A percentile compares a stretch with the other conserved stretches of the same genome.
Conservation (phyloP, 2,888 invertebrate genomes). For the Eugnorisma glareosa region DNA sequence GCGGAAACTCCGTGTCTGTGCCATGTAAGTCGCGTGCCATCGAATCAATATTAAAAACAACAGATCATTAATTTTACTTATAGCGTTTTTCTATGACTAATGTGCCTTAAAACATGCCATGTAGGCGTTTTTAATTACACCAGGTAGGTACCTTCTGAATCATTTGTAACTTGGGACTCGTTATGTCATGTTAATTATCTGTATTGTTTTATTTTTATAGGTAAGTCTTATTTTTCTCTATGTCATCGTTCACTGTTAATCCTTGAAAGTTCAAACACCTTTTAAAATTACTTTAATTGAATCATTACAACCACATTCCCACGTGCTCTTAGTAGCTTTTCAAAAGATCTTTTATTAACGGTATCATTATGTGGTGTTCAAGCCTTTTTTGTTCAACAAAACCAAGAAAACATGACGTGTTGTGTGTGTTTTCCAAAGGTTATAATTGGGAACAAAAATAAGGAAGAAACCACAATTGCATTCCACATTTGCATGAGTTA, state of each 20-base stretch:
- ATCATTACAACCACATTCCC: constrained; percentile 22
- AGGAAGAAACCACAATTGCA: constrained; percentile 12
- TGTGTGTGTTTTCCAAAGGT: constrained; percentile 34
- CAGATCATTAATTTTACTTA: constrained; percentile 42
- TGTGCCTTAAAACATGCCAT: constrained; percentile 39
- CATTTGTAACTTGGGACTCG: constrained; percentile 29
- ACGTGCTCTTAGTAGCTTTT: constrained; percentile 23
- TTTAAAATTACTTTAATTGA: constrained; percentile 29
- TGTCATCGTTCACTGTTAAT: constrained; percentile 12
- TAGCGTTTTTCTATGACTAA: constrained; percentile 56
- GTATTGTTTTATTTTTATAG: constrained; percentile 22
- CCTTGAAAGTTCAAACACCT: constrained; percentile 58
- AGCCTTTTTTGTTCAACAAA: constrained; percentile 9
- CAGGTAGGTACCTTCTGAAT: constrained; percentile 38
- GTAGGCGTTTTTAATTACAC: constrained; percentile 61
- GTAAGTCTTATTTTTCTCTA: constrained; percentile 1
- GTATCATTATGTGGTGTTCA: neutral
- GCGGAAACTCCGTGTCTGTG: constrained; percentile 21
- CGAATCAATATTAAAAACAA: constrained; percentile 34
- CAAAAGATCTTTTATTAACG: constrained; percentile 18
- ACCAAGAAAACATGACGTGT: neutral
- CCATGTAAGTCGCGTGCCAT: constrained; percentile 51
- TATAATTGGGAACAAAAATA: neutral
- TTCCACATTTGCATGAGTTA: neutral
- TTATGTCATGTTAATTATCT: constrained; percentile 39